Conservation (phyloP, 2,113 vertebrate species). For the Anarhynchus alexandrinus region DNA sequence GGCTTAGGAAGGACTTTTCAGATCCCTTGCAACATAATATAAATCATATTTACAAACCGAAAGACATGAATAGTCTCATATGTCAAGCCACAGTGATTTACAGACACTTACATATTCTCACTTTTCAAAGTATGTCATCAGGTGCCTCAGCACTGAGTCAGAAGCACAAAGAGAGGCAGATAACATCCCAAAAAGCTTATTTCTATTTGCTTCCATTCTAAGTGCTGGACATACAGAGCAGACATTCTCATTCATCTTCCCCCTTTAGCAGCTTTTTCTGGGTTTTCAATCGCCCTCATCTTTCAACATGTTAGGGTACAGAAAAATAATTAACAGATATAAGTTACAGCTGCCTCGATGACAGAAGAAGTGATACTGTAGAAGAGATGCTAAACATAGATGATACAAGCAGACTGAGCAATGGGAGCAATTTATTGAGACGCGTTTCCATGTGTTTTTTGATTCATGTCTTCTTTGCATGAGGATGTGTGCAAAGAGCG, state of each 20-base stretch:
- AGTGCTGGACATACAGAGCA: not conserved
- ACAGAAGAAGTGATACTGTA: not conserved
- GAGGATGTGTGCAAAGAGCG: not conserved
- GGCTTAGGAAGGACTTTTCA: not conserved
- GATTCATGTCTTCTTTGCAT: not conserved
- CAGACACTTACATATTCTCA: not conserved
- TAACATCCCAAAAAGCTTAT: not conserved
- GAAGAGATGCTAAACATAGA: not conserved
- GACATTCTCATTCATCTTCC: not conserved
- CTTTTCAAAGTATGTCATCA: slow-evolving; percentile 1
- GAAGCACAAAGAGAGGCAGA: not conserved
- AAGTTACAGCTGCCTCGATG: not conserved
- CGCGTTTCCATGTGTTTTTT: not conserved
- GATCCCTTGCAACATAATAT: not conserved
- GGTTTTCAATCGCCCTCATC: not conserved
- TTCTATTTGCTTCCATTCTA: not conserved
- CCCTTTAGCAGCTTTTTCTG: not conserved
- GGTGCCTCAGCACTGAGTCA: not conserved
- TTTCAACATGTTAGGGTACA: not conserved
- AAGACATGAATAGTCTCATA: not conserved
- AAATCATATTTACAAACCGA: slow-evolving; percentile 33
- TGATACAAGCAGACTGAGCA: not conserved
- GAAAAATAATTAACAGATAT: not conserved
- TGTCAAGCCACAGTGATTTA: slow-evolving; percentile 14
- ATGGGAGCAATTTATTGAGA: not conserved